These are phyloP conservation scores for Drosophila kuntzei DNA, from an alignment of 2,888 invertebrate species.

Conservation along the genomic window DNA sequence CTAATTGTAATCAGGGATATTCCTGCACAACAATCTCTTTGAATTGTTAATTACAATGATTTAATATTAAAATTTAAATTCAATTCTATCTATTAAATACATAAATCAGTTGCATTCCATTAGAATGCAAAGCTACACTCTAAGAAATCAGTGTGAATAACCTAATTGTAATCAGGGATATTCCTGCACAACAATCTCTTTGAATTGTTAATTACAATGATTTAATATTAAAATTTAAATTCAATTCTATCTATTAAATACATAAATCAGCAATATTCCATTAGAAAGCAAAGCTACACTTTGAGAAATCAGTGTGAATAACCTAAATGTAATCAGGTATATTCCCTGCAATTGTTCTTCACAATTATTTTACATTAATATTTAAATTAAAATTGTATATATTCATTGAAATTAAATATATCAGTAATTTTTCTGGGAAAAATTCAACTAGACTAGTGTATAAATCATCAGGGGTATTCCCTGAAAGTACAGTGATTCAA, in stretches of 20 bases:
- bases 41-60: too few relatives aligned
- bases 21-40: background rate
- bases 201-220: too few relatives aligned
- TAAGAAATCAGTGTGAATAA: background rate
- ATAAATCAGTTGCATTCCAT: slow-evolving; percentile 36
- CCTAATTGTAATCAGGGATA: background rate
- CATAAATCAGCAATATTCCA: slow-evolving; percentile 37
- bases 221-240: too few relatives aligned
- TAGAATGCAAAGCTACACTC: slow-evolving; percentile 7
- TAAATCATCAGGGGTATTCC: background rate
- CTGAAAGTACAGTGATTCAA: background rate
- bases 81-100: too few relatives aligned
- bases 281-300: slow-evolving; percentile 10
- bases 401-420: too few relatives aligned
- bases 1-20: background rate
- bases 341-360: background rate
- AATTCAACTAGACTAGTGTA: too few relatives aligned
- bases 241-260: too few relatives aligned
- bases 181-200: background rate
- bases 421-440: too few relatives aligned
- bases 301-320: background rate
- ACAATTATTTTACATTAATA: too few relatives aligned
- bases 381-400: too few relatives aligned
- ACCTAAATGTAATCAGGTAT: background rate
- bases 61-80: too few relatives aligned